These are phyloP conservation scores for Trypoxylus dichotomus DNA, from an alignment of 1,140 invertebrate genomes.

Conservation along the genomic window DNA sequence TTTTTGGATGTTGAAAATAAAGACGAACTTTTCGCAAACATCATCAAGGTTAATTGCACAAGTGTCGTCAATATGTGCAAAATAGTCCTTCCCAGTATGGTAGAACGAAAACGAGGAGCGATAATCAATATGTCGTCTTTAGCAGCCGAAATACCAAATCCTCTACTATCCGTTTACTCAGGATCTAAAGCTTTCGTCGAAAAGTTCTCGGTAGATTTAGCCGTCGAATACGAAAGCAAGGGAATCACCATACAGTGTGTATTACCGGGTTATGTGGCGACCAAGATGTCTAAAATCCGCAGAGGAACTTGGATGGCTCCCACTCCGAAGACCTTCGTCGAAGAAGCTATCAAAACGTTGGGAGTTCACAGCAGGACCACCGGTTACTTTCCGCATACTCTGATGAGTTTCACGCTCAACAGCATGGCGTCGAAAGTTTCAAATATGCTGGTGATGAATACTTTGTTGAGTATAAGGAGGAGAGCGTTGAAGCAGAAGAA, in stretches of 20 bases:
- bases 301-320: slow-evolving; percentile 80
- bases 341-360: slow-evolving; percentile 73
- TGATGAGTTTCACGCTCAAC: slow-evolving; percentile 64
- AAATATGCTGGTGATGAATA: slow-evolving; percentile 62
- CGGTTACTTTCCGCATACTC: slow-evolving; percentile 76
- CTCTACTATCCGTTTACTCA: slow-evolving; percentile 84
- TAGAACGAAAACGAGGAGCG: slow-evolving; percentile 78
- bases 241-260: slow-evolving; percentile 86
- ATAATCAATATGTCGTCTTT: slow-evolving; percentile 93
- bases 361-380: slow-evolving; percentile 74
- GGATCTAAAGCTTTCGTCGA: slow-evolving; percentile 89
- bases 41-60: slow-evolving; percentile 73
- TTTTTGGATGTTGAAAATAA: slow-evolving; percentile 72
- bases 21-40: slow-evolving; percentile 58
- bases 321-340: slow-evolving; percentile 75
- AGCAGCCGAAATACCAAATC: slow-evolving; percentile 76
- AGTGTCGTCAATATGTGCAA: slow-evolving; percentile 82
- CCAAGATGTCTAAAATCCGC: slow-evolving; percentile 89
- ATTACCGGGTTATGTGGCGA: slow-evolving; percentile 86
- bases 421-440: slow-evolving; percentile 57
- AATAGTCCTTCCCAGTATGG: slow-evolving; percentile 87
- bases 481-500: slow-evolving; percentile 50
- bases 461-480: slow-evolving; percentile 63
- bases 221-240: slow-evolving; percentile 73
- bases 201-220: slow-evolving; percentile 80